Evolutionary conservation across 30 jellyfish, hydroid and myxozoan species (phyloP).

Genomic region (Aurelia coerulea): DNA sequence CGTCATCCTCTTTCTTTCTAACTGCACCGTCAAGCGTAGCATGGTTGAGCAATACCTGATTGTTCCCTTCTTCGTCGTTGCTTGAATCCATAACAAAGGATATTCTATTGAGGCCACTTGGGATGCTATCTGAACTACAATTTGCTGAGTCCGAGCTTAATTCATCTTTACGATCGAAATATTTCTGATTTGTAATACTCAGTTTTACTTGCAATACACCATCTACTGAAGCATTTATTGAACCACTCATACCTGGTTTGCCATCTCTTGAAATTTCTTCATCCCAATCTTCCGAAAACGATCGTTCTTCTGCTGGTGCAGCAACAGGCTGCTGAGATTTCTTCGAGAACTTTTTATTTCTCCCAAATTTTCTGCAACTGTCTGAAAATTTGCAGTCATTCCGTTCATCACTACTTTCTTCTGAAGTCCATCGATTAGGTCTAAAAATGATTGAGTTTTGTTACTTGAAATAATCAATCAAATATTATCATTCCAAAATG

Average conservation of each 20-base stretch:
- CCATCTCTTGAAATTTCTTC: conserved; percentile 9
- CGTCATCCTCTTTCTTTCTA: background rate
- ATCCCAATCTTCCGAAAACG: conserved; percentile 54
- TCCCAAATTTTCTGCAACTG: background rate
- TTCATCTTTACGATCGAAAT: background rate
- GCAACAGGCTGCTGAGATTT: background rate
- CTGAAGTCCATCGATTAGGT: conserved; percentile 5
- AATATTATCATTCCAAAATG: too few species aligned
- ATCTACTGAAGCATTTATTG: background rate
- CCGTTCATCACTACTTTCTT: conserved; percentile 1
- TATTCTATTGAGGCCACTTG: background rate
- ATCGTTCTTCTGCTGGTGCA: background rate
- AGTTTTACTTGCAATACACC: background rate
- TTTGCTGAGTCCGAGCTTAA: background rate
- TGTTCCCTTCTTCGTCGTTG: background rate
- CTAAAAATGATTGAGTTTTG: background rate
- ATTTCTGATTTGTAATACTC: too few species aligned
- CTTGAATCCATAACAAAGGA: background rate
- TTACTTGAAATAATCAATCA: too few species aligned
- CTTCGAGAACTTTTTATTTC: background rate
- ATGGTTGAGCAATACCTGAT: too few species aligned
- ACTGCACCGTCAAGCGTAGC: background rate
- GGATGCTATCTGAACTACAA: conserved; percentile 6
- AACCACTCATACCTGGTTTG: background rate
- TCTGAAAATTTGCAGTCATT: background rate